Conservation (phyloP, 2,113 vertebrate genomes). For the Burhinus bistriatus region DNA sequence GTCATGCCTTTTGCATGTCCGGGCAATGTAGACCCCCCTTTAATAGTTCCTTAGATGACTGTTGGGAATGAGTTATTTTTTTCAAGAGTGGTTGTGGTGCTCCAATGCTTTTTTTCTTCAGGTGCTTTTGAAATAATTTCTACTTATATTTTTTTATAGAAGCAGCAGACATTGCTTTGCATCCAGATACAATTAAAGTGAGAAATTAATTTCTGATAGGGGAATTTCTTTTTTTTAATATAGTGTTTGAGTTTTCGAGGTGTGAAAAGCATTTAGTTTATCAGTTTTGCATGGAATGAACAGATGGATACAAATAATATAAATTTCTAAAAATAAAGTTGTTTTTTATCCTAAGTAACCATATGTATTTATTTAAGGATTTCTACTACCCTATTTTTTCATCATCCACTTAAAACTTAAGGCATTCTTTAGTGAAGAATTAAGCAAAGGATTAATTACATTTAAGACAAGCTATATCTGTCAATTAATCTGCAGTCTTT, state of each 20-base stretch:
- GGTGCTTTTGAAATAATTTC: neutral
- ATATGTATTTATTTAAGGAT: neutral
- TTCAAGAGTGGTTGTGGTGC: neutral
- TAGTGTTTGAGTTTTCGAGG: accelerated
- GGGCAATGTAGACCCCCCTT: accelerated
- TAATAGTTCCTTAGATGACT: neutral
- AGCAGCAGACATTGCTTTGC: neutral
- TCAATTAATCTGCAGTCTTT: neutral
- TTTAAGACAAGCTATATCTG: neutral
- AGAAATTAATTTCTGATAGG: neutral
- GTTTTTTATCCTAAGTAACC: neutral
- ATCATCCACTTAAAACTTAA: neutral
- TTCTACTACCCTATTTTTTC: neutral
- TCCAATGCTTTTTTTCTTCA: neutral
- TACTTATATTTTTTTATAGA: neutral
- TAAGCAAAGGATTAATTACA: neutral
- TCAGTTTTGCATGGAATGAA: neutral
- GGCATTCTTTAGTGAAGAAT: neutral
- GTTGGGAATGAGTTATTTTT: neutral
- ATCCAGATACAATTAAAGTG: neutral
- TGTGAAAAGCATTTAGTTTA: neutral
- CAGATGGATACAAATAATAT: neutral
- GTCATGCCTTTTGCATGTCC: neutral
- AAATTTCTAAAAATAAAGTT: neutral
- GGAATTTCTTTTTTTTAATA: neutral